Conservation (phyloP, 2,888 invertebrate genomes). For the Xestia ashworthii region DNA sequence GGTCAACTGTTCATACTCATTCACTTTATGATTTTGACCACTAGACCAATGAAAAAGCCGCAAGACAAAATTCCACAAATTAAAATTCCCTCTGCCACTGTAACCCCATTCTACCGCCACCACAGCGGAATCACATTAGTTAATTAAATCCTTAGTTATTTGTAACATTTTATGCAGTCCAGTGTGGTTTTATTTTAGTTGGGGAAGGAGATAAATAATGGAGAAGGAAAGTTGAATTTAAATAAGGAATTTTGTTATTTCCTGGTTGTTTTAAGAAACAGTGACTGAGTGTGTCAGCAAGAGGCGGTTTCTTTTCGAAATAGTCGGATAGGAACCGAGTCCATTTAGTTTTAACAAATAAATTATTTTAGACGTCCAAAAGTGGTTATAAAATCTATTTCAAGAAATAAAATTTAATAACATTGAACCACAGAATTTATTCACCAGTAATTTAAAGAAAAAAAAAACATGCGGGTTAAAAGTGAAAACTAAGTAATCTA, state of each 20-base stretch:
- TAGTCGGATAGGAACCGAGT: too few relatives aligned
- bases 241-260: conserved; percentile 29
- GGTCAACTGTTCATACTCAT: too few relatives aligned
- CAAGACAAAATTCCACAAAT: neutral
- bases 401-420: too few relatives aligned
- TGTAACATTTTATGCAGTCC: conserved; percentile 62
- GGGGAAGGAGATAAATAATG: conserved; percentile 50
- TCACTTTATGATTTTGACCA: too few relatives aligned
- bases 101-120: conserved; percentile 6
- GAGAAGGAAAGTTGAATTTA: conserved; percentile 25
- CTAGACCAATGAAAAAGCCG: neutral
- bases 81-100: conserved; percentile 16
- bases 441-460: too few relatives aligned
- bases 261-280: neutral
- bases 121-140: conserved; percentile 63
- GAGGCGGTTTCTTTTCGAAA: neutral
- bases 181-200: conserved; percentile 58
- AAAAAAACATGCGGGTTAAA: too few relatives aligned
- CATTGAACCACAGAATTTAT: too few relatives aligned
- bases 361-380: too few relatives aligned
- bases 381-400: too few relatives aligned
- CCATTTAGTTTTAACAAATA: too few relatives aligned
- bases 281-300: neutral
- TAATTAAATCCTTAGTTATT: conserved; percentile 62
- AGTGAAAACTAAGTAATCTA: too few relatives aligned